Base-by-base conservation (phyloP, 2,888 invertebrate species). In the Trissoscelio sp. region DNA sequence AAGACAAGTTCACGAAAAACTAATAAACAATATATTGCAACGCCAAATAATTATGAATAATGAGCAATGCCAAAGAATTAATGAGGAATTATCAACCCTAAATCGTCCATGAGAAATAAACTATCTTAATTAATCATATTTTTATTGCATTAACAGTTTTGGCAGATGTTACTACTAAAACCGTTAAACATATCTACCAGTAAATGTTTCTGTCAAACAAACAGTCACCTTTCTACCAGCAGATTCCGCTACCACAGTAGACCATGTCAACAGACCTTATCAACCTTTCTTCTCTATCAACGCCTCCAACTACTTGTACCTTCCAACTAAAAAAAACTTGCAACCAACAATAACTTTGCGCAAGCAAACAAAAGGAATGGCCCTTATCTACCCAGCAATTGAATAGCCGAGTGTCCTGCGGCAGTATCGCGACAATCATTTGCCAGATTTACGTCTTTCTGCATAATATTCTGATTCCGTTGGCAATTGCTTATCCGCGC, bases 391-490 rank as follows among this genome's bases (percentile, higher is more conserved):
- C 11, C 44, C 31, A 9, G 58, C 57, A 67, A 67, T 66, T 66
- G 74, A 74, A 74, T 58, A 46, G 4, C 53, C 14, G 16, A 31
- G 28, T n/a, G 44, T 24, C 51, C 18, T 18, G 20, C 22, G 7
- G 74, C 58, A 44, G 37, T 55, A 44, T 58, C 58, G 74, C 44
- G 48, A 58, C 60, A 60, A 78, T 70, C 39, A n/a, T 70, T 70
- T 64, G 9, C 70, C 48, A 39, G 66, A 67, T 72, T 79, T 72
- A 66, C 66, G 66, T 64, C 66, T 58, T 67, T 79, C 66, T 72
- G 72, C 58, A 67, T 79, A 72, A 79, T 79, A 73, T 79, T 66
- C 57, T 51, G 48, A 66, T 62, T 69, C 31, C 62, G 46, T 64
- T 24, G 46, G 31, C 60, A 67, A 73, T 79, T 73, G 67, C 72